Evolutionary conservation across 2,113 vertebrate genomes (phyloP).

Genomic region (Alaudala cheleensis): DNA sequence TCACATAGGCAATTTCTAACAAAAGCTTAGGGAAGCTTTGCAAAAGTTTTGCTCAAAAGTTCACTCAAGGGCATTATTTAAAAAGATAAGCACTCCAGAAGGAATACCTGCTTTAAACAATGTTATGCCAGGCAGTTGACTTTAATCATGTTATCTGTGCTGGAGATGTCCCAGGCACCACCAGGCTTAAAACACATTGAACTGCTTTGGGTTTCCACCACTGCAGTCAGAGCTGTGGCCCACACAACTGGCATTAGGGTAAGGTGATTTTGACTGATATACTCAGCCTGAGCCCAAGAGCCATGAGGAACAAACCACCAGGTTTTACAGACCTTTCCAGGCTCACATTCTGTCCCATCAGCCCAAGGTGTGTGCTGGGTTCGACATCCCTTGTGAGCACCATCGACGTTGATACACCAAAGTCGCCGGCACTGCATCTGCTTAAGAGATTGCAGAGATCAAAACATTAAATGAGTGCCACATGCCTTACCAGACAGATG

Average conservation of each 20-base stretch:
- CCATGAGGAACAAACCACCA: rapidly evolving
- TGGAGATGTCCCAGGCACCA: not conserved
- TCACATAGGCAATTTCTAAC: conserved; percentile 18
- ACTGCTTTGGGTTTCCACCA: not conserved
- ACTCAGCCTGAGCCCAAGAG: not conserved
- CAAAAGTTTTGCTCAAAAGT: conserved; percentile 8
- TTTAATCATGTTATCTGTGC: not conserved
- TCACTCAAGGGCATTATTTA: conserved; percentile 17
- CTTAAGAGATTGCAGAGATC: conserved; percentile 32
- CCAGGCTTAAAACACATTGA: not conserved
- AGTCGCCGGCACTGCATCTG: conserved; percentile 94
- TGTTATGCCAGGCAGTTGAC: not conserved
- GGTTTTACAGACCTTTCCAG: conserved; percentile 85
- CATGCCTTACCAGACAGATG: not conserved
- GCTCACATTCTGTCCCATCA: conserved; percentile 93
- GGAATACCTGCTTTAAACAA: conserved; percentile 3
- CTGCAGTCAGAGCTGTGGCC: not conserved
- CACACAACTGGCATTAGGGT: not conserved
- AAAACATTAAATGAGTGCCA: not conserved
- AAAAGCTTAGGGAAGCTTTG: conserved; percentile 30
- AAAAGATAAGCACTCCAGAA: not conserved
- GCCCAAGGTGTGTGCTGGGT: conserved; percentile 99
- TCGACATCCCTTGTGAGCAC: conserved; percentile 89
- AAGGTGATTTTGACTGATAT: not conserved
- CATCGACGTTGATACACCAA: conserved; percentile 94